Percentiles rank a stretch among this genome's conserved stretches.
Evolutionary conservation across 23 tunicate genomes (phyloP).

Genomic region (Trididemnum clinides): DNA sequence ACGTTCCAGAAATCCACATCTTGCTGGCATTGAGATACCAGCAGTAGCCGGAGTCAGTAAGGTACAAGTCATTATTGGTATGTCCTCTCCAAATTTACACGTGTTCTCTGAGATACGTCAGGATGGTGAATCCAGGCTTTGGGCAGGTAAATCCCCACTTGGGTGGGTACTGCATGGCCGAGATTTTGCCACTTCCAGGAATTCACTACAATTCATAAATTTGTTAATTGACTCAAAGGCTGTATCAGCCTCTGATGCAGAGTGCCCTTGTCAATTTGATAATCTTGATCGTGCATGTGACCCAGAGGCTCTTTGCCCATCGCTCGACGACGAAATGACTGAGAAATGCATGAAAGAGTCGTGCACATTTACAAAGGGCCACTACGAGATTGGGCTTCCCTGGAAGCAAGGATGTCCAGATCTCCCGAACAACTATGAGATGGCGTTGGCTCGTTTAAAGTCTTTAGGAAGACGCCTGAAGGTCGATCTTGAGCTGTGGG

Average conservation of each 20-base stretch:
- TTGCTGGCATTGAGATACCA: too few relatives aligned
- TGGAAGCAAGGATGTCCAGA: constrained; percentile 4
- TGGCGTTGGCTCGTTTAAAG: background rate
- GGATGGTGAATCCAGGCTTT: background rate
- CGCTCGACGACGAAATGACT: background rate
- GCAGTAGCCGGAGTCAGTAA: too few relatives aligned
- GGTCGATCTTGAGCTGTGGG: background rate
- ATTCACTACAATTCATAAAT: background rate
- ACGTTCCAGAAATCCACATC: background rate
- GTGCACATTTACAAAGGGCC: background rate
- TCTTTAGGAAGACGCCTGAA: background rate
- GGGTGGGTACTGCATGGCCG: constrained; percentile 22
- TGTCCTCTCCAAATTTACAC: background rate
- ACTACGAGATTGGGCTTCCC: background rate
- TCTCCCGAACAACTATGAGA: constrained; percentile 14
- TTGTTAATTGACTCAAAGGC: background rate
- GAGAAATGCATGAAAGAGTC: background rate
- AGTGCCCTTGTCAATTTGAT: constrained; percentile 17
- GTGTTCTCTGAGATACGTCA: constrained; percentile 21
- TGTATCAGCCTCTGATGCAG: background rate
- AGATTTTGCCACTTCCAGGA: background rate
- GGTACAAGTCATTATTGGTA: constrained; percentile 2
- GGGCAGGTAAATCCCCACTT: constrained; percentile 1
- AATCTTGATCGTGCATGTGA: constrained; percentile 14
- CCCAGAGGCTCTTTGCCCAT: background rate